Percentiles rank a stretch among this genome's conserved stretches.
These are phyloP conservation scores for Vespertilio murinus DNA, from an alignment of 2,797 vertebrate species.

Conservation along the genomic window DNA sequence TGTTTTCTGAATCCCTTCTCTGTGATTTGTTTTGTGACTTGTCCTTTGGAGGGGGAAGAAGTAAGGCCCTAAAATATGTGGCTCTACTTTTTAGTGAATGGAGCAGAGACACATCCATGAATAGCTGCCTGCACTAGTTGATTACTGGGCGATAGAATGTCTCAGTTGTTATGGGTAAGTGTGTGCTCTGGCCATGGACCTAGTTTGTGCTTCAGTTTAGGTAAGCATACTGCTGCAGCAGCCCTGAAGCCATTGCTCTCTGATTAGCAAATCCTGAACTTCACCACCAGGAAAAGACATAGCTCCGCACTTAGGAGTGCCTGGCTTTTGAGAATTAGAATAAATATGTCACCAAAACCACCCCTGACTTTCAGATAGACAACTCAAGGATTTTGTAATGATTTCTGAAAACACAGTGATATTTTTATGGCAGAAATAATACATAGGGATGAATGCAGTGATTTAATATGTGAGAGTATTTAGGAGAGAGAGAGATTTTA, in stretches of 20 bases:
- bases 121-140: not conserved
- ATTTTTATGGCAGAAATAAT: conserved; percentile 60
- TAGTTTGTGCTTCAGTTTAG: conserved; percentile 45
- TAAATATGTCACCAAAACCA: conserved; percentile 60
- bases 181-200: conserved; percentile 1
- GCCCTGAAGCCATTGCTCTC: conserved; percentile 39
- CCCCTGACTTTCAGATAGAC: conserved; percentile 58
- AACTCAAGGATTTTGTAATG: conserved; percentile 50
- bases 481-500: conserved; percentile 28
- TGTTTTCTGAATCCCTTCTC: conserved; percentile 7
- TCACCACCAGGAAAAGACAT: conserved; percentile 45
- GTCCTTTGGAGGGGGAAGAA: conserved; percentile 24
- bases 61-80: not conserved
- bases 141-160: not conserved
- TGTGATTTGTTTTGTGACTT: conserved; percentile 57
- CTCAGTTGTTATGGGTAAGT: conserved; percentile 39
- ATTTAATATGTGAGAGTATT: conserved; percentile 55
- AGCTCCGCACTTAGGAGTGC: conserved; percentile 43
- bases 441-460: conserved; percentile 33
- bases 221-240: conserved; percentile 40
- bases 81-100: conserved; percentile 23
- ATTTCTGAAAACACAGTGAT: conserved; percentile 53
- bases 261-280: conserved; percentile 68
- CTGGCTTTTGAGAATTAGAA: conserved; percentile 58
- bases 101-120: not conserved